phyloP scores from a whole-genome alignment of 2,888 invertebrate species.

The Heteromurus nitidus region DNA sequence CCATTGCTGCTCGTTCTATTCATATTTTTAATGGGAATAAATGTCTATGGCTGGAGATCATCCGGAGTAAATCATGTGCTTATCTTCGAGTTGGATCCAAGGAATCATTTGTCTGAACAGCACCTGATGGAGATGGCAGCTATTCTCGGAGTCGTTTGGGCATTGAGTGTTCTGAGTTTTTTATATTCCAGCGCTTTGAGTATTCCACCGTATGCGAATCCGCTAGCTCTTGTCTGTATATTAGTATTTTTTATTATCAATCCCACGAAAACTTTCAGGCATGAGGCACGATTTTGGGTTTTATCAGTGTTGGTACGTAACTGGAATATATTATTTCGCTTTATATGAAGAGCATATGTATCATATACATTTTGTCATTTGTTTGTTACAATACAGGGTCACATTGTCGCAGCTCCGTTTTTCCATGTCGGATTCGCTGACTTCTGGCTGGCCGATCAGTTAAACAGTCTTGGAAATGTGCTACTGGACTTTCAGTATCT shows the following conservation, averaged over 20 bases:
- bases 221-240: constrained; percentile 87
- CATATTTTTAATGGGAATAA: constrained; percentile 95
- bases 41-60: constrained; percentile 83
- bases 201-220: constrained; percentile 95
- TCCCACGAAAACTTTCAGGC: constrained; percentile 92
- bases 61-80: constrained; percentile 98
- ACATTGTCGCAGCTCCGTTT: constrained; percentile 92
- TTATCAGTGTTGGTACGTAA: constrained; percentile 84
- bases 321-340: background rate
- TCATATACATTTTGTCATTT: background rate
- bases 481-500: constrained; percentile 96
- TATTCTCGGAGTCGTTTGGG: constrained; percentile 96
- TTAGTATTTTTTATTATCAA: constrained; percentile 89
- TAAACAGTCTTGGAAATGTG: constrained; percentile 82
- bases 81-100: constrained; percentile 96
- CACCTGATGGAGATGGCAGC: constrained; percentile 96
- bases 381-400: constrained; percentile 79
- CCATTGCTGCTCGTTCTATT: constrained; percentile 94
- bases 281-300: constrained; percentile 91
- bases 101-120: constrained; percentile 94
- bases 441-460: constrained; percentile 98
- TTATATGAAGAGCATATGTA: background rate
- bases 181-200: constrained; percentile 87
- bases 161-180: constrained; percentile 90
- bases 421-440: constrained; percentile 96